Conservation (phyloP, 2,888 invertebrate genomes). For the Drosophila nr. perissopoda region DNA sequence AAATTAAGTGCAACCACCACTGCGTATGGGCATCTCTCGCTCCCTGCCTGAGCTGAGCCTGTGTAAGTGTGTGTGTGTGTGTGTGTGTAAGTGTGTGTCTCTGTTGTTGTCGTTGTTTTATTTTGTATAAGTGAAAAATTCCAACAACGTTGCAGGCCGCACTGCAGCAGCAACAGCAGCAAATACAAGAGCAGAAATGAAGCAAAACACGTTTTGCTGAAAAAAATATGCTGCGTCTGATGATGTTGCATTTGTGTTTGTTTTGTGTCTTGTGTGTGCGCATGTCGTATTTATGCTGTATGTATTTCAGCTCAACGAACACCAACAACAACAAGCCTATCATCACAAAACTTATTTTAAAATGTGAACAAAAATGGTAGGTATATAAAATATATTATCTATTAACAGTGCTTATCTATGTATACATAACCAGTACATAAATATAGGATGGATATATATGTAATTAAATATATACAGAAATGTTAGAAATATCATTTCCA, state of each 20-base stretch:
- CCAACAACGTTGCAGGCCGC: constrained; percentile 73
- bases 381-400: constrained; percentile 35
- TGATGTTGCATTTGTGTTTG: constrained; percentile 62
- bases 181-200: constrained; percentile 73
- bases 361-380: constrained; percentile 69
- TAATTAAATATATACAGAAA: constrained; percentile 6
- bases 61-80: constrained; percentile 18
- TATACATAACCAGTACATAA: not conserved
- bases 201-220: constrained; percentile 78
- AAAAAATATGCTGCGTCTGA: constrained; percentile 71
- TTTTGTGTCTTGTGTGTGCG: constrained; percentile 45
- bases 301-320: constrained; percentile 50
- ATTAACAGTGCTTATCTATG: not conserved
- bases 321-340: constrained; percentile 41
- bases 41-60: constrained; percentile 18
- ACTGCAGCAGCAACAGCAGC: constrained; percentile 56
- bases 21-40: constrained; percentile 41
- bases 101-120: constrained; percentile 64
- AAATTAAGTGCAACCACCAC: constrained; percentile 36
- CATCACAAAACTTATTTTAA: constrained; percentile 44
- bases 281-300: constrained; percentile 52
- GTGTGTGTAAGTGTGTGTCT: constrained; percentile 22
- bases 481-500: not conserved
- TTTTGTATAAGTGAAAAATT: constrained; percentile 79
- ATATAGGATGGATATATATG: not conserved